Evolutionary conservation across 1,140 invertebrate genomes (phyloP), one percentile per base, ranked within the genome.

Genomic region (Anastrepha obliqua): DNA sequence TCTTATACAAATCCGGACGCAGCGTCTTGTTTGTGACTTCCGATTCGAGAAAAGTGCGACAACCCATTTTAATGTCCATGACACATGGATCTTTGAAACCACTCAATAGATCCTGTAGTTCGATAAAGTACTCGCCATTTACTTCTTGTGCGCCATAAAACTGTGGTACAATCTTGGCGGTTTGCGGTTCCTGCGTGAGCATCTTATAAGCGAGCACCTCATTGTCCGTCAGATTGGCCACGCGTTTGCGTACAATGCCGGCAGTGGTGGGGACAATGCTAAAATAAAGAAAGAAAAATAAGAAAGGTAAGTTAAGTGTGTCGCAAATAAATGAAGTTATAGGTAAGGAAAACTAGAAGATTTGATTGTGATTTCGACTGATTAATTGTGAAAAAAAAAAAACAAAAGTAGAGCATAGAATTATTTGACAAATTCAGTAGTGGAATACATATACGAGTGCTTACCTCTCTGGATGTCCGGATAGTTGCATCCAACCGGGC

Each of bases 51-150:
- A 99, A 99, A 11, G 98, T 99, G 87, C 97, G 95, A 0, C 96
- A 97, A 17, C 98, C 98, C 95, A 98, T 97, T 94, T 98, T 98
- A 64, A 98, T 97, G 92, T 98, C 98, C 95, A 98, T 98, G 1
- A 98, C 97, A 89, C 97, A 96, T 0, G 97, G 97, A 93, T 98
- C 97, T 89, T 95, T 94, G 93, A 98, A 98, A 62, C 97, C 96
- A 89, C 97, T 96, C 20, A 98, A 92, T 3, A 99, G 94, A 93
- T 98, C 97, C 94, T 98, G 97, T 81, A 98, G 95, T 93, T 98
- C 97, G 89, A 98, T 98, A 92, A 98, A 98, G 64, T 95, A 96
- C 91, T 99, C 98, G 9, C 96, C 96, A 88, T 97, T 96, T 91
- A 98, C 97, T 89, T 97, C 96, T 20, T 98, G 96, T 92, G 98